These are phyloP conservation scores for Eutrigla gurnardus DNA, from an alignment of 2,797 vertebrate species.

Conservation along the genomic window DNA sequence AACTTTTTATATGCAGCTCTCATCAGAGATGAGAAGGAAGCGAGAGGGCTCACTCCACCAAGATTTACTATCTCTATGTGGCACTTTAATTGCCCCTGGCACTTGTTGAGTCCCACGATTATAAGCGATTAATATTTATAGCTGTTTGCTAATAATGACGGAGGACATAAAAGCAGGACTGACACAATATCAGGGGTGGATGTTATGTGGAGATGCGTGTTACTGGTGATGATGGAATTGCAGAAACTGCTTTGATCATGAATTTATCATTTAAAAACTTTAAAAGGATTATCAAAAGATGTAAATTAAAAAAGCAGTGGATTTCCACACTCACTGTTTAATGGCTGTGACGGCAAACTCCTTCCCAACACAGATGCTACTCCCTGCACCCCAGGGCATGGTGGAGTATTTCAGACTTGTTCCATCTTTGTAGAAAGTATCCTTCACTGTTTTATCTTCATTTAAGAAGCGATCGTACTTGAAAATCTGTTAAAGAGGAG, in stretches of 20 bases:
- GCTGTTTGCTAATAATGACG: conserved; percentile 44
- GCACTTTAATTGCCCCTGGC: neutral
- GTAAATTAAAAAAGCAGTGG: neutral
- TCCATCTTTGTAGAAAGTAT: conserved; percentile 87
- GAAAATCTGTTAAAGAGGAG: conserved; percentile 78
- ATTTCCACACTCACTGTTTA: conserved; percentile 84
- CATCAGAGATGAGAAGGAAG: neutral
- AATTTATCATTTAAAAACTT: conserved; percentile 25
- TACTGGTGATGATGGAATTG: conserved; percentile 31
- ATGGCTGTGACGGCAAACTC: conserved; percentile 88
- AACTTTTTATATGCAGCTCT: neutral
- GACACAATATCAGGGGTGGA: conserved; percentile 24
- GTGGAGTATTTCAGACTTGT: conserved; percentile 85
- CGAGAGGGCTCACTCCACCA: neutral
- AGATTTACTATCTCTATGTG: neutral
- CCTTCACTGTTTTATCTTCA: conserved; percentile 81
- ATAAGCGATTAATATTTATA: conserved; percentile 35
- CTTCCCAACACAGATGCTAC: conserved; percentile 88
- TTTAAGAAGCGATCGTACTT: conserved; percentile 91
- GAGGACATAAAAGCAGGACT: conserved; percentile 44
- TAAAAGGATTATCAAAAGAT: conserved; percentile 19
- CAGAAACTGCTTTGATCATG: conserved; percentile 53
- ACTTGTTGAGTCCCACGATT: neutral
- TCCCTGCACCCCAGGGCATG: conserved; percentile 93
- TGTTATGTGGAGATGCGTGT: conserved; percentile 46